Evolutionary conservation across 2,113 vertebrate species (phyloP).

Genomic region (Trematocara macrostoma): DNA sequence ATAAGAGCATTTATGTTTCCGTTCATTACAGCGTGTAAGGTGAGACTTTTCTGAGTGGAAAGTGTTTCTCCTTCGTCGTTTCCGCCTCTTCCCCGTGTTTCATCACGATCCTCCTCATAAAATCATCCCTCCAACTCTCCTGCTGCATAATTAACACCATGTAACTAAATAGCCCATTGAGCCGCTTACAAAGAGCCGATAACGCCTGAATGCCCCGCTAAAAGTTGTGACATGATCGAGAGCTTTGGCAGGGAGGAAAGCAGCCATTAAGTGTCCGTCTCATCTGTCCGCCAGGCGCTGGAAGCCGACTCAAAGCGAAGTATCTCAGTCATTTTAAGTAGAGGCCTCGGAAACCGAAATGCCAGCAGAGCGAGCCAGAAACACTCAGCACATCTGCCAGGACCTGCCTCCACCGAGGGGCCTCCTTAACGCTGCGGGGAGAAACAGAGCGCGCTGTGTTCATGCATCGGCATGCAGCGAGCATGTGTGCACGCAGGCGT

Average conservation of each 20-base stretch:
- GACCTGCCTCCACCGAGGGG: conserved; percentile 47
- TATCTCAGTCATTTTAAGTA: conserved; percentile 69
- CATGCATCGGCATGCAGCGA: background rate
- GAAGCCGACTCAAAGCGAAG: conserved; percentile 43
- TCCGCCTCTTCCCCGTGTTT: background rate
- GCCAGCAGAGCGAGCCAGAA: conserved; percentile 42
- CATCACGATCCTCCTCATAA: background rate
- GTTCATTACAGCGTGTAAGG: background rate
- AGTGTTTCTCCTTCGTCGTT: background rate
- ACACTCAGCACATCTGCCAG: conserved; percentile 60
- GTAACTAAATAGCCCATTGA: background rate
- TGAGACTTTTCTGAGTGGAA: accelerated
- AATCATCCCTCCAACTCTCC: background rate
- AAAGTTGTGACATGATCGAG: background rate
- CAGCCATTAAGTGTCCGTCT: background rate
- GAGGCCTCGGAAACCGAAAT: conserved; percentile 56
- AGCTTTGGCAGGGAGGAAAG: background rate
- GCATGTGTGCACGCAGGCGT: background rate
- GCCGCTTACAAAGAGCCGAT: background rate
- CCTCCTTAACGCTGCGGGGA: conserved; percentile 2
- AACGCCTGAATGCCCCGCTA: background rate
- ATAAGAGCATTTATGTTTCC: accelerated
- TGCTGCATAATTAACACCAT: background rate
- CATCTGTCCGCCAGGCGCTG: background rate
- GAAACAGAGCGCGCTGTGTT: background rate